Evolutionary conservation across 2,113 vertebrate species (phyloP), one percentile per base, ranked within the genome.

Genomic region (Osmerus eperlanus): DNA sequence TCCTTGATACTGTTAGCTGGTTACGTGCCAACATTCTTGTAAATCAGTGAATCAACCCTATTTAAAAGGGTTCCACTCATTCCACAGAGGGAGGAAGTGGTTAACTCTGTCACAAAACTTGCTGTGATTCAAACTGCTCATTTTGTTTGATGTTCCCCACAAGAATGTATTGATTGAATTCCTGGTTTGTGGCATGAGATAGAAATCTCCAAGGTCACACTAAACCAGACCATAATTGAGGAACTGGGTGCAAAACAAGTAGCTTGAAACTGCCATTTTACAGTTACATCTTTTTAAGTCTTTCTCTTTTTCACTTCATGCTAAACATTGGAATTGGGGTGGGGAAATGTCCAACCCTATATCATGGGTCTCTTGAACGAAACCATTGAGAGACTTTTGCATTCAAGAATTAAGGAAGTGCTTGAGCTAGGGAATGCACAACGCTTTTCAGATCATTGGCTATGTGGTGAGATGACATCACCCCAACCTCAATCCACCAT

Each of bases 401-500:
- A 68, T 59, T 21, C 64, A 72, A 32, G 65, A 29, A 73, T 61
- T 60, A 12, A 81, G 81, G 76, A 89, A 86, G 74, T 76, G 60
- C 70, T 23, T 63, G n/a, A 58, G 32, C 51, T 62, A 41, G 53
- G 67, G 73, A 64, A 78, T 80, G 75, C 70, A 82, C 63, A 73
- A 73, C 75, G 71, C 23, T 16, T 25, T 72, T 86, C 84, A 77
- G 76, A 86, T 82, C 75, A 74, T 84, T 78, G 74, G 76, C 79
- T 74, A 78, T 58, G 16, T 67, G 47, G 72, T 56, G 59, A 66
- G 77, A 80, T 88, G 88, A 89, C 84, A 88, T 82, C 71, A 83
- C 25, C 58, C 75, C 75, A 62, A 62, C 67, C 73, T 86, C 76
- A 79, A 85, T 87, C 81, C 68, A 81, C 68, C 71, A 91, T 88